phyloP scores from a whole-genome alignment of 2,113 vertebrate genomes.

The Euleptes europaea region DNA sequence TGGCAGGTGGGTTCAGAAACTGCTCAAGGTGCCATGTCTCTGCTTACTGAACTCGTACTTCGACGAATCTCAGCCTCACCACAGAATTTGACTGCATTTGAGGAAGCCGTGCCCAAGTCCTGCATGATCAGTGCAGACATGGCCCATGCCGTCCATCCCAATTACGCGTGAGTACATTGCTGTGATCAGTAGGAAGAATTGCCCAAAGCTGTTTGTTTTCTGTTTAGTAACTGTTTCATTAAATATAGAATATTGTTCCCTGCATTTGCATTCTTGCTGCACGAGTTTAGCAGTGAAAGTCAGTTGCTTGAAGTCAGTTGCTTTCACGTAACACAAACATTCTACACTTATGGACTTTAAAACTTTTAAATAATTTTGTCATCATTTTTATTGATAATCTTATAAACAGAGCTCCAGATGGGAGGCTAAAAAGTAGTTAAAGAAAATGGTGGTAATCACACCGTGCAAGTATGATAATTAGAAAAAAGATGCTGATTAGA shows the following conservation, averaged over 20 bases:
- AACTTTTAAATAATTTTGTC: too few species aligned
- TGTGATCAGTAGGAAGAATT: background rate
- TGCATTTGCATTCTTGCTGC: background rate
- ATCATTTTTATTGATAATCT: too few species aligned
- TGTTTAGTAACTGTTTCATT: background rate
- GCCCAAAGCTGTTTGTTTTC: background rate
- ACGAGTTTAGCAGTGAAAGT: background rate
- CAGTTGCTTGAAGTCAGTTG: background rate
- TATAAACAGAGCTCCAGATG: too few species aligned
- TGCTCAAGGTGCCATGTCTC: constrained; percentile 90
- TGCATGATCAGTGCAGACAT: constrained; percentile 98
- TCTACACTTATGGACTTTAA: background rate
- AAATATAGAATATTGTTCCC: background rate
- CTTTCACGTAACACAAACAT: background rate
- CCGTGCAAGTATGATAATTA: too few species aligned
- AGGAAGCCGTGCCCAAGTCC: constrained; percentile 90
- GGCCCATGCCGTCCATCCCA: constrained; percentile 95
- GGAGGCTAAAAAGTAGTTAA: too few species aligned
- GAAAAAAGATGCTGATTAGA: too few species aligned
- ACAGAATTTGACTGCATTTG: constrained; percentile 86
- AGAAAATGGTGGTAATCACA: too few species aligned
- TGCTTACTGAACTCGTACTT: constrained; percentile 92
- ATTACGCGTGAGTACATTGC: constrained; percentile 87
- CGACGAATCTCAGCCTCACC: constrained; percentile 83
- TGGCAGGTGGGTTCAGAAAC: constrained; percentile 93